phyloP scores from a whole-genome alignment of 2,797 vertebrate species.

The Danionella dracula region DNA sequence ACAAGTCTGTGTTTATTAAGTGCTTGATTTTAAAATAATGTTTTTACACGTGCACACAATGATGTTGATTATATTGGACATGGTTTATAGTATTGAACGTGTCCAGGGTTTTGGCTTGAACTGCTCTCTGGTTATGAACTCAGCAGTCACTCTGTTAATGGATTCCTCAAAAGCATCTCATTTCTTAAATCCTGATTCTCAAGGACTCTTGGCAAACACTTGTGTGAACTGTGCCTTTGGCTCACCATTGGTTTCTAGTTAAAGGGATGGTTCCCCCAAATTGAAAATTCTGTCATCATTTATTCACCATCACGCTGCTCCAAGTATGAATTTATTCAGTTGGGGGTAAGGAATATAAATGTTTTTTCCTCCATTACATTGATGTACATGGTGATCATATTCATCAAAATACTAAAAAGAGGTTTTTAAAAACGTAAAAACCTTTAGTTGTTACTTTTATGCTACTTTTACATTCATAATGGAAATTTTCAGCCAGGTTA shows the following conservation, averaged over 20 bases:
- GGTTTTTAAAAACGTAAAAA: too few species aligned
- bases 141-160: conserved; percentile 28
- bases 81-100: not conserved
- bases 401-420: too few species aligned
- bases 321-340: not conserved
- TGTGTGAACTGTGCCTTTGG: conserved; percentile 1
- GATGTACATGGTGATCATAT: too few species aligned
- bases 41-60: not conserved
- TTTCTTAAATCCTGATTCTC: conserved; percentile 32
- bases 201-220: conserved; percentile 31
- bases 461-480: too few species aligned
- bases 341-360: too few species aligned
- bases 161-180: conserved; percentile 38
- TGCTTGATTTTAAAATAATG: not conserved
- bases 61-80: conserved; percentile 2
- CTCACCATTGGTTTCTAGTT: conserved; percentile 11
- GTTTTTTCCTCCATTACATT: not conserved
- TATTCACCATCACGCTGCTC: not conserved
- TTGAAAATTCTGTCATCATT: not conserved
- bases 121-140: conserved; percentile 18
- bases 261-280: conserved; percentile 19
- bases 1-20: not conserved
- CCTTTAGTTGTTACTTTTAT: too few species aligned
- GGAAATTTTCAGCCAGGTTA: too few species aligned
- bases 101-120: conserved; percentile 17